Evolutionary conservation across 2,113 vertebrate genomes (phyloP), one percentile per base, ranked within the genome.

Genomic region (Mesitornis unicolor): DNA sequence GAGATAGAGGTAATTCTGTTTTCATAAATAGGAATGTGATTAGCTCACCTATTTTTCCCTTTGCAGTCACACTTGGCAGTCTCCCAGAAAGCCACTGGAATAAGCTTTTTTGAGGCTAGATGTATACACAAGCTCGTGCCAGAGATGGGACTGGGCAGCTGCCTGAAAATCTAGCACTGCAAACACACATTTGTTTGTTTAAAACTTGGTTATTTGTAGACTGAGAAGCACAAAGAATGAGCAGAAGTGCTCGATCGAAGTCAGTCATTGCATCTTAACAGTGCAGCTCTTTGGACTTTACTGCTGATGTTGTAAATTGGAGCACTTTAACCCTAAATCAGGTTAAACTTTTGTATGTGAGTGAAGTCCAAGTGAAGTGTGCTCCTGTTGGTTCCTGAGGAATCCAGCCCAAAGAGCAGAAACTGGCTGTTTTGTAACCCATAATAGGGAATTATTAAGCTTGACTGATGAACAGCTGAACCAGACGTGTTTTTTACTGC

Each of bases 1-100:
- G 93, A 51, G 91, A 36, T 85, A 68, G 91, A 95, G 76, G 89
- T 97, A 97, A 95, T 92, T 90, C 59, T 93, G 82, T 96, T 98
- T 97, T 96, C 91, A 76, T 82, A 88, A 93, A 87, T 31, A 90
- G 95, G 90, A 93, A 93, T 97, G 94, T 96, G 95, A 97, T 95
- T 95, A 97, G 91, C 76, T 95, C 79, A 91, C 93, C 93, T 96
- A 1, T 92, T 93, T 96, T 91, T 71, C 95, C 80, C 65, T 89
- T 96, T 90, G 78, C 63, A 92, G 91, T 96, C 93, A 93, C 63
- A 75, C 47, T 90, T 97, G 79, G 92, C 91, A 92, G 78, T 33
- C 60, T 92, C 47, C 91, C 89, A 96, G 87, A 84, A 93, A 84
- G 73, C 93, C 91, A 93, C 67, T 95, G 94, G 92, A 96, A 92